Evolutionary conservation across 2,797 vertebrate genomes (phyloP), one percentile per base, ranked within the genome.

Genomic region (Tragopan temminckii): DNA sequence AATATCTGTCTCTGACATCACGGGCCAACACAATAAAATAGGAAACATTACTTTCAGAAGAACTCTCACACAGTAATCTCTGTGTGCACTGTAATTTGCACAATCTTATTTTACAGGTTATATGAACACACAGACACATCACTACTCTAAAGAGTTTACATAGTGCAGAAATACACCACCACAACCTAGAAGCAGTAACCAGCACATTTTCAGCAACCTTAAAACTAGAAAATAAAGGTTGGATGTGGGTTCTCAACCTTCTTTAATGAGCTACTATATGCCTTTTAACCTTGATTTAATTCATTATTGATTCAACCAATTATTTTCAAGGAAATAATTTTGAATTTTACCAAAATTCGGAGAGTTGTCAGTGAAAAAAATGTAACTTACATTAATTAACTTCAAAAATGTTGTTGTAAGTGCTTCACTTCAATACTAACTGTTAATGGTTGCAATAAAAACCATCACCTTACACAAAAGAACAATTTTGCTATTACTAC

Each of bases 61-160:
- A 53, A 24, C 52, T 29, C 17, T 18, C 25, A 18, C 18, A 31
- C 18, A 48, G 35, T 42, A 57, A 80, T 29, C 72, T 69, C 69
- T 5, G 0, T 7, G 20, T 3, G 5, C 11, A 13, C 33, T 46
- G 11, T 24, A 58, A 63, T 2, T 29, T 18, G 20, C 50, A 45
- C 40, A 29, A 15, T 36, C 67, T 69, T 36, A 17, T 46, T 16
- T 36, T 50, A 40, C 63, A 57, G 38, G 13, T 66, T 85, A 38
- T 40, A 29, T 17, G 53, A 68, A 31, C 48, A 33, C 11, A 75
- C 11, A 74, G 77, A 55, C 11, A 40, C 50, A 75, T 58, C 33
- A 62, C 64, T 43, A 36, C 23, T 31, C 3, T 27, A 33, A 75
- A 61, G 16, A 46, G 13, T 18, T 80, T 17, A 27, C 24, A 9